phyloP scores from a whole-genome alignment of 2,113 vertebrate species.

The Ciconia stormi region DNA sequence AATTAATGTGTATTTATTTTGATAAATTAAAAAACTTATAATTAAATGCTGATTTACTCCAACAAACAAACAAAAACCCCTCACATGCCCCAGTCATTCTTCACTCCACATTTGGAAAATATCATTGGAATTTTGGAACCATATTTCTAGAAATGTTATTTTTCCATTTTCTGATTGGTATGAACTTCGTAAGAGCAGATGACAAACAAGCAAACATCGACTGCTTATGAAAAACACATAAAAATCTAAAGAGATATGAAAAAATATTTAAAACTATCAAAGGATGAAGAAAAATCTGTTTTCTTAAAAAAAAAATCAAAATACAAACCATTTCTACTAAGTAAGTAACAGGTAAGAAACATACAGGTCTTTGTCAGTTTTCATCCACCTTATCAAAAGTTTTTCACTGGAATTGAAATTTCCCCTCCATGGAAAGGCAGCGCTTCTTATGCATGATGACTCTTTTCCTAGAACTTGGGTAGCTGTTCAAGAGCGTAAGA shows the following conservation, averaged over 20 bases:
- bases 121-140: not conserved
- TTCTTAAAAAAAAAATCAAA: not conserved
- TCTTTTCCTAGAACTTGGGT: not conserved
- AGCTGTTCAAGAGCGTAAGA: not conserved
- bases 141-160: not conserved
- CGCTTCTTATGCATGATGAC: rapidly evolving
- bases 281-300: not conserved
- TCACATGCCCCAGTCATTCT: not conserved
- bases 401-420: not conserved
- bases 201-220: not conserved
- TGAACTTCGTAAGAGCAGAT: not conserved
- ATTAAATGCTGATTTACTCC: not conserved
- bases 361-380: not conserved
- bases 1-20: slow-evolving; percentile 1
- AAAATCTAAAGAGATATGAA: not conserved
- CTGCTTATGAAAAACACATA: not conserved
- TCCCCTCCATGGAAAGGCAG: not conserved
- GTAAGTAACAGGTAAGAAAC: not conserved
- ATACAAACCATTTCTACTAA: not conserved
- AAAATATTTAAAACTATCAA: not conserved
- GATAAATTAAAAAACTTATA: not conserved
- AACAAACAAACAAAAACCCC: not conserved
- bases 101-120: not conserved
- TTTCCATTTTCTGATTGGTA: not conserved
- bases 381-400: not conserved